Evolutionary conservation across 1,140 invertebrate species (phyloP).

Genomic region (Carposina sasakii): DNA sequence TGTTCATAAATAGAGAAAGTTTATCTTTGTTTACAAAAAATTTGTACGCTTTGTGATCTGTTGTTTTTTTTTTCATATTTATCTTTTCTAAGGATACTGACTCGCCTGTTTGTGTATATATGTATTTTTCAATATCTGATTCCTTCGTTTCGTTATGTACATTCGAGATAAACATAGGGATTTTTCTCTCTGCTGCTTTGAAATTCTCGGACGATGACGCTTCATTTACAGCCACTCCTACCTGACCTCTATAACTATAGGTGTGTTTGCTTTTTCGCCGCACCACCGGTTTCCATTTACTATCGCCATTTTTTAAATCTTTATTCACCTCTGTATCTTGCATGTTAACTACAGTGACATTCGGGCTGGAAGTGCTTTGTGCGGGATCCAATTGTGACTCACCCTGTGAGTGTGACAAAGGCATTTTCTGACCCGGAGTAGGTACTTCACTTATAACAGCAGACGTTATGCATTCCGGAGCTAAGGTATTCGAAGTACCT

Average conservation of each 20-base stretch:
- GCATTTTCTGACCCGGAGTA: too few species aligned
- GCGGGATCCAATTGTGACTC: neutral
- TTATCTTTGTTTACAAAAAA: neutral
- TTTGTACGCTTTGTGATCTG: conserved; percentile 7
- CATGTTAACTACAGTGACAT: neutral
- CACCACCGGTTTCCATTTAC: neutral
- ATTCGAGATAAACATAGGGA: conserved; percentile 4
- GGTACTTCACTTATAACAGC: neutral
- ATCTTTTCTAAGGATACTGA: neutral
- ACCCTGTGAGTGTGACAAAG: too few species aligned
- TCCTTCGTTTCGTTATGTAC: conserved; percentile 2
- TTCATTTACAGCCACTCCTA: neutral
- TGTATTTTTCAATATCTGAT: neutral
- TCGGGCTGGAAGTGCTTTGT: too few species aligned
- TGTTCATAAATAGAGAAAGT: neutral
- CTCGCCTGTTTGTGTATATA: neutral
- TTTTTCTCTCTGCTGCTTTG: conserved; percentile 1
- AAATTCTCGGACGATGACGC: neutral
- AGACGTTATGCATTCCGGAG: neutral
- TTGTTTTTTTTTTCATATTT: neutral
- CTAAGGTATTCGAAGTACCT: neutral
- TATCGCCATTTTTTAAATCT: neutral
- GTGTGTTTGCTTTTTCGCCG: neutral
- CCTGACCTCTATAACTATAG: neutral
- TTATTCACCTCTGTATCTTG: neutral